Conservation (phyloP, 2,113 vertebrate genomes). For the Terrapene triunguis region DNA sequence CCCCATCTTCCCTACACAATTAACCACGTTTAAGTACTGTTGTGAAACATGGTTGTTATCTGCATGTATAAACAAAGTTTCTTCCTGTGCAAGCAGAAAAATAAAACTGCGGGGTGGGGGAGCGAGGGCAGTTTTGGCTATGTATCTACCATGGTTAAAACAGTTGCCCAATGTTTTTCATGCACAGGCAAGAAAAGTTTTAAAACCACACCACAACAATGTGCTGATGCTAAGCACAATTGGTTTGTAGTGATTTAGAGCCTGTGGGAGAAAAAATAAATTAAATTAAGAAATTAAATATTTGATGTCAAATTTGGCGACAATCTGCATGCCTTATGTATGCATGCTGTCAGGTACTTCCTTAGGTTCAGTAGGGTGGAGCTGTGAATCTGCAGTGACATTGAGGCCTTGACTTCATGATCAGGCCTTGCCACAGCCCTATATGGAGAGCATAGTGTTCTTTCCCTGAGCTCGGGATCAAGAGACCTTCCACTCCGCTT, state of each 20-base stretch:
- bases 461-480: neutral
- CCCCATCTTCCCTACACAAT: neutral
- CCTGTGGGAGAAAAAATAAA: neutral
- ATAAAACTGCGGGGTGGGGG: neutral
- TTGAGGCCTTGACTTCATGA: neutral
- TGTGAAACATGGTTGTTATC: neutral
- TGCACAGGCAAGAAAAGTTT: neutral
- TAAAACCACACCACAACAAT: neutral
- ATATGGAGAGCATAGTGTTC: neutral
- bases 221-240: neutral
- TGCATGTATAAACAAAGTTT: rapidly evolving
- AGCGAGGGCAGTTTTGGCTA: neutral
- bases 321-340: neutral
- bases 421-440: neutral
- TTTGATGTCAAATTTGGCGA: slow-evolving; percentile 14
- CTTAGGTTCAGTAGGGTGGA: neutral
- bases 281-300: neutral
- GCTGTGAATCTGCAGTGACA: neutral
- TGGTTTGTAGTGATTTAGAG: neutral
- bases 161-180: neutral
- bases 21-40: neutral
- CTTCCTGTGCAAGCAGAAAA: neutral
- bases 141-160: neutral
- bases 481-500: neutral
- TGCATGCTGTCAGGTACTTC: neutral